Conservation (phyloP, 2,888 invertebrate species). For the Hypercompe scribonia region DNA sequence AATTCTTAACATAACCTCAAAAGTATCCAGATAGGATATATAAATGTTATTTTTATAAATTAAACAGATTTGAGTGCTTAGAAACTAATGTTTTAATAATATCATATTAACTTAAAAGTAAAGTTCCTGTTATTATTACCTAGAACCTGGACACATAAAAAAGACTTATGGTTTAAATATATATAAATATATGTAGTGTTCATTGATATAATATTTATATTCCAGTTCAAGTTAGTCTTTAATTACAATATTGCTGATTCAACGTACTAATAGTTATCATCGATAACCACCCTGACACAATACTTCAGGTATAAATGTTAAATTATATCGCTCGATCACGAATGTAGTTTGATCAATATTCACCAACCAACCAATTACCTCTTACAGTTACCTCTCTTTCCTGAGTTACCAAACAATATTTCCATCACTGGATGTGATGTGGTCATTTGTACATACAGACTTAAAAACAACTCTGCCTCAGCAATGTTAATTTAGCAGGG, state of each 20-base stretch:
- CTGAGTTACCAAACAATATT: not conserved
- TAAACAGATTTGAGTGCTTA: slow-evolving; percentile 22
- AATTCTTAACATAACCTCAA: slow-evolving; percentile 66
- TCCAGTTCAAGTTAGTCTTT: not conserved
- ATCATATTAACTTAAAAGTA: slow-evolving; percentile 26
- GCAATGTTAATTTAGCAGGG: not conserved
- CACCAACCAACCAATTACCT: not conserved
- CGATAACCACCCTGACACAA: slow-evolving; percentile 18
- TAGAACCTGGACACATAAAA: slow-evolving; percentile 9
- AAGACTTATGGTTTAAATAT: no score
- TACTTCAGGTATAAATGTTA: not conserved
- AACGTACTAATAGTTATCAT: slow-evolving; percentile 40
- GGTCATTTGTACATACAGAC: not conserved
- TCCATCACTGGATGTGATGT: not conserved
- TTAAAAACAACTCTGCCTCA: not conserved
- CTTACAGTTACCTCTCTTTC: not conserved
- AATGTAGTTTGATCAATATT: slow-evolving; percentile 8
- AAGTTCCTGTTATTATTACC: slow-evolving; percentile 17
- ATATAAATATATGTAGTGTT: slow-evolving; percentile 11
- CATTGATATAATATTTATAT: not conserved
- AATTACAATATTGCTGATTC: slow-evolving; percentile 13
- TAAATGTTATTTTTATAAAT: slow-evolving; percentile 24
- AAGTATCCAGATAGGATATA: slow-evolving; percentile 26
- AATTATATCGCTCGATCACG: not conserved
- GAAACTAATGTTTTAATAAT: slow-evolving; percentile 19